These are phyloP conservation scores for Brachyptera risi DNA, from an alignment of 2,888 invertebrate species.

Conservation along the genomic window DNA sequence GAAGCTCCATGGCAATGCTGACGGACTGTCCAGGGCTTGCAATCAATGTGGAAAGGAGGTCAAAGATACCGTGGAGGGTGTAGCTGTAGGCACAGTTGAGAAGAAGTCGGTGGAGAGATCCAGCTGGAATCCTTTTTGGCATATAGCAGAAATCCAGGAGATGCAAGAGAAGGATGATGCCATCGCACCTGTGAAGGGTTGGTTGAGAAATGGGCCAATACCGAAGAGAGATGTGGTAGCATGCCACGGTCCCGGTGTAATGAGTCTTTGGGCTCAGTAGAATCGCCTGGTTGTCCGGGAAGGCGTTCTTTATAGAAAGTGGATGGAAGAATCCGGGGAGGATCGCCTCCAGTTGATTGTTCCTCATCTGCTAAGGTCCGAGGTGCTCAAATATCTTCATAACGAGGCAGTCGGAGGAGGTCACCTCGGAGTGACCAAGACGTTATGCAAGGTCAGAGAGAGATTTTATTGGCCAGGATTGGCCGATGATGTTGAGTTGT, in stretches of 20 bases:
- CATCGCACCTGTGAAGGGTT: too few species aligned
- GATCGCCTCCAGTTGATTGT: background rate
- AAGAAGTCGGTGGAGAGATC: background rate
- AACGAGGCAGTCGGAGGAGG: background rate
- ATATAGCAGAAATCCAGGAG: background rate
- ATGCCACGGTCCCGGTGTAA: too few species aligned
- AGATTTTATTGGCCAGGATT: conserved; percentile 14
- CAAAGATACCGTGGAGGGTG: too few species aligned
- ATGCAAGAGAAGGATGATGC: background rate
- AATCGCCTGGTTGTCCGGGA: background rate
- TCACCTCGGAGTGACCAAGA: conserved; percentile 1
- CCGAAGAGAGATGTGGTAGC: too few species aligned
- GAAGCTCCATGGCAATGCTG: background rate
- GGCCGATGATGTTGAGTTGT: background rate
- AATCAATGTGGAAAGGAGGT: too few species aligned
- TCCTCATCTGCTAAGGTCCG: background rate
- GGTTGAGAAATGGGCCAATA: too few species aligned
- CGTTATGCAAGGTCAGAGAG: background rate
- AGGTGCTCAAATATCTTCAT: background rate
- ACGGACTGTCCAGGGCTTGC: background rate
- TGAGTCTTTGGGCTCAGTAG: background rate
- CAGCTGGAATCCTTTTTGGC: background rate
- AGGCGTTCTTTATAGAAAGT: background rate
- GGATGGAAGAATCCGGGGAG: background rate
- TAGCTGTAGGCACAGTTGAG: too few species aligned